Evolutionary conservation across 2,797 vertebrate species (phyloP).

Genomic region (Lagocephalus sceleratus): DNA sequence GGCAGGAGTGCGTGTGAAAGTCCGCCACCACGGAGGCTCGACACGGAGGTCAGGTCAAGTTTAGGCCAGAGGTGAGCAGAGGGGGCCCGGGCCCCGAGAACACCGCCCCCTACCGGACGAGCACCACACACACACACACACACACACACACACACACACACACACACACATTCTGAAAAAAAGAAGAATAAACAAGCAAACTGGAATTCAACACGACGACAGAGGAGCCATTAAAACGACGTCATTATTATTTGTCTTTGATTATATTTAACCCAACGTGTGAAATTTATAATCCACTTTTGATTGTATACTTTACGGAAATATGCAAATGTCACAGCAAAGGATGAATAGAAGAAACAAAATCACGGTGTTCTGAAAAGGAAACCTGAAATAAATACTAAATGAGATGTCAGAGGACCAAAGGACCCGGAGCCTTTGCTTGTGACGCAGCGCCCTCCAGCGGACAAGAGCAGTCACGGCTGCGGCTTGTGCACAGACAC

Average conservation of each 20-base stretch:
- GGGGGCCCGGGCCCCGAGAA: background rate
- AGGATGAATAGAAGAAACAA: background rate
- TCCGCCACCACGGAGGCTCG: too few relatives aligned
- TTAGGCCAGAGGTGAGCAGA: slow-evolving; percentile 68
- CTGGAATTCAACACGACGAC: too few relatives aligned
- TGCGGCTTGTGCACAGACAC: slow-evolving; percentile 14
- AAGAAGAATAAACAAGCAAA: background rate
- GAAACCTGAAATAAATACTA: too few relatives aligned
- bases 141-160: background rate
- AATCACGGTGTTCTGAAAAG: background rate
- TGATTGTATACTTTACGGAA: too few relatives aligned
- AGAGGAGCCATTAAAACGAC: too few relatives aligned
- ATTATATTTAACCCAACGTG: too few relatives aligned
- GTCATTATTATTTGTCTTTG: too few relatives aligned
- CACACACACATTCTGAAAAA: background rate
- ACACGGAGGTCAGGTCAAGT: slow-evolving; percentile 71
- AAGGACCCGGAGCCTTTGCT: background rate
- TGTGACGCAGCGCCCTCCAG: slow-evolving; percentile 48
- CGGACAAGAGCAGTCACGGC: slow-evolving; percentile 47
- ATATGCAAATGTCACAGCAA: too few relatives aligned
- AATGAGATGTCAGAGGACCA: too few relatives aligned
- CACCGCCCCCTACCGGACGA: slow-evolving; percentile 57
- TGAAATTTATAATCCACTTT: too few relatives aligned
- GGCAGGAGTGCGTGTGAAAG: too few relatives aligned
- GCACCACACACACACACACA: background rate